Evolutionary conservation across 2,888 invertebrate species (phyloP).

Genomic region (Ganaspis brasiliensis): DNA sequence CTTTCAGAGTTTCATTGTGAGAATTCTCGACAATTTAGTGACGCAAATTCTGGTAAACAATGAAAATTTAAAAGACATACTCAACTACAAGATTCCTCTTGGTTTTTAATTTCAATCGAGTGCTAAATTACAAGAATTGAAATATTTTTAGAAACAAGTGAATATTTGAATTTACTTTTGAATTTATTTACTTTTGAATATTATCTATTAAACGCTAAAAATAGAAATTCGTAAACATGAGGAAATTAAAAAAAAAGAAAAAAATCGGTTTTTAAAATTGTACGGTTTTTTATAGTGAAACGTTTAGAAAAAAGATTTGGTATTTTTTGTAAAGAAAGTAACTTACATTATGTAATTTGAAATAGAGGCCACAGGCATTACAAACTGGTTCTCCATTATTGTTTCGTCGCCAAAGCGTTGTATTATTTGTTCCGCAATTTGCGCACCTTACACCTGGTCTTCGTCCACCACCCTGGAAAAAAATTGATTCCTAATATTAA

Average conservation of each 20-base stretch:
- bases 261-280: too few relatives aligned
- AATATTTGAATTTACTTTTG: too few relatives aligned
- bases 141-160: too few relatives aligned
- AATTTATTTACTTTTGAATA: too few relatives aligned
- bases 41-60: constrained; percentile 38
- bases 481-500: constrained; percentile 26
- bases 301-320: too few relatives aligned
- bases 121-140: too few relatives aligned
- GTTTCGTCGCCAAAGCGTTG: constrained; percentile 99
- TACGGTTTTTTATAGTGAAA: too few relatives aligned
- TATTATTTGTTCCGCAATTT: constrained; percentile 88
- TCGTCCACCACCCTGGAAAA: constrained; percentile 73
- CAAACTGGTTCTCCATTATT: constrained; percentile 99
- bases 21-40: constrained; percentile 37
- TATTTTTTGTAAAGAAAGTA: background rate
- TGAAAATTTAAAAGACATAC: background rate
- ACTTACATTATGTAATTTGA: constrained; percentile 86
- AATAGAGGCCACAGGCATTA: constrained; percentile 99
- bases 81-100: background rate
- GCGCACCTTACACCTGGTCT: constrained; percentile 87
- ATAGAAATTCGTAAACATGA: too few relatives aligned
- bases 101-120: too few relatives aligned
- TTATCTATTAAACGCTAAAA: too few relatives aligned
- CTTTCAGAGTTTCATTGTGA: constrained; percentile 51
- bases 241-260: too few relatives aligned